Conservation (phyloP, 1,140 invertebrate species). For the Bombyx mandarina region DNA sequence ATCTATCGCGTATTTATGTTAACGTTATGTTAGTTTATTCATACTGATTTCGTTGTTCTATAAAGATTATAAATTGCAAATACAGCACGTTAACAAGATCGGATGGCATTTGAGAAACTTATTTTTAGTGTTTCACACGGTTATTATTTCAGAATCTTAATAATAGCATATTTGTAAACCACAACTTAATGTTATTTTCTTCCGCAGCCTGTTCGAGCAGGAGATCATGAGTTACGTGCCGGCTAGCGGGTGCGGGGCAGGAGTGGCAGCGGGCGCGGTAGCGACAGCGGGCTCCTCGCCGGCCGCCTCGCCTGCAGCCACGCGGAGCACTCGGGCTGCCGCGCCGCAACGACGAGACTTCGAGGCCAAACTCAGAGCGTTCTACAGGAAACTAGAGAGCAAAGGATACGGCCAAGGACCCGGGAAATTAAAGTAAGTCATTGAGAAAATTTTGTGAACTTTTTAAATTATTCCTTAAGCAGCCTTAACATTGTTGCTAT, state of each 20-base stretch:
- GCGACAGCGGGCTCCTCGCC: constrained; percentile 73
- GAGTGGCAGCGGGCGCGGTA: constrained; percentile 42
- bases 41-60: no score
- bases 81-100: no score
- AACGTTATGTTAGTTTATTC: no score
- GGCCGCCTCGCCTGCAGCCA: constrained; percentile 82
- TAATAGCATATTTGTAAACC: no score
- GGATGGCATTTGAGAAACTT: no score
- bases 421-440: constrained; percentile 91
- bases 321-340: constrained; percentile 82
- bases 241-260: constrained; percentile 72
- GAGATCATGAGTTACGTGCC: constrained; percentile 98
- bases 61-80: no score
- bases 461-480: no score
- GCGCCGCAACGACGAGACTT: constrained; percentile 93
- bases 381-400: constrained; percentile 95
- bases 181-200: background rate
- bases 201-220: constrained; percentile 92
- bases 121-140: no score
- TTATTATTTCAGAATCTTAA: no score
- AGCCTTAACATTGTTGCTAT: no score
- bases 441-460: background rate
- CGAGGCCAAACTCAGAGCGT: constrained; percentile 94
- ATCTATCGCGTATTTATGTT: no score
- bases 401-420: constrained; percentile 98